These are phyloP conservation scores for Esox niger DNA, from an alignment of 2,113 vertebrate genomes.

Conservation along the genomic window DNA sequence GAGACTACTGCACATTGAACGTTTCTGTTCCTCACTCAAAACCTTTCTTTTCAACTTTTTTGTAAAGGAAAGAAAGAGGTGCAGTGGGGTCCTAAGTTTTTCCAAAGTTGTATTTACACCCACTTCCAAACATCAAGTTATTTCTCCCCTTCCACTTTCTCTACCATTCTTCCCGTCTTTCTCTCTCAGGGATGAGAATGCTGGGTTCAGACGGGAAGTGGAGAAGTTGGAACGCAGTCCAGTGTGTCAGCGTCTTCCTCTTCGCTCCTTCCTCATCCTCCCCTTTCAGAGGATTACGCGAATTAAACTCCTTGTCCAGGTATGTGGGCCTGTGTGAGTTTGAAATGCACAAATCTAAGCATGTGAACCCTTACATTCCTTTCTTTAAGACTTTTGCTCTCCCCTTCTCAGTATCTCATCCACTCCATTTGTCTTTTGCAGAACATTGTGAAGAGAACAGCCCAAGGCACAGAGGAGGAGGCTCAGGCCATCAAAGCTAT, in stretches of 20 bases:
- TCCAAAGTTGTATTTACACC: too few relatives aligned
- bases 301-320: conserved; percentile 93
- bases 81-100: too few relatives aligned
- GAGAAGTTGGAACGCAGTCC: conserved; percentile 86
- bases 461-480: conserved; percentile 80
- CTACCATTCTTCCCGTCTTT: not conserved
- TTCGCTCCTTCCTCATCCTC: conserved; percentile 95
- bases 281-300: conserved; percentile 96
- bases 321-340: conserved; percentile 47
- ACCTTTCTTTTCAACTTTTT: too few relatives aligned
- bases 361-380: not conserved
- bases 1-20: too few relatives aligned
- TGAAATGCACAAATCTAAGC: not conserved
- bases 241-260: conserved; percentile 88
- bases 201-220: conserved; percentile 82
- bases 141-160: not conserved
- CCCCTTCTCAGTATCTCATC: not conserved
- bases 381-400: too few relatives aligned
- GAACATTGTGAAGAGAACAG: conserved; percentile 94
- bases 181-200: conserved; percentile 78
- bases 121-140: too few relatives aligned
- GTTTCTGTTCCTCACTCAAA: too few relatives aligned
- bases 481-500: conserved; percentile 86
- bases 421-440: conserved; percentile 44
- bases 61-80: too few relatives aligned